Evolutionary conservation across 2,797 vertebrate genomes (phyloP), one percentile per base, ranked within the genome.

Genomic region (Scolopax bukidnonensis): DNA sequence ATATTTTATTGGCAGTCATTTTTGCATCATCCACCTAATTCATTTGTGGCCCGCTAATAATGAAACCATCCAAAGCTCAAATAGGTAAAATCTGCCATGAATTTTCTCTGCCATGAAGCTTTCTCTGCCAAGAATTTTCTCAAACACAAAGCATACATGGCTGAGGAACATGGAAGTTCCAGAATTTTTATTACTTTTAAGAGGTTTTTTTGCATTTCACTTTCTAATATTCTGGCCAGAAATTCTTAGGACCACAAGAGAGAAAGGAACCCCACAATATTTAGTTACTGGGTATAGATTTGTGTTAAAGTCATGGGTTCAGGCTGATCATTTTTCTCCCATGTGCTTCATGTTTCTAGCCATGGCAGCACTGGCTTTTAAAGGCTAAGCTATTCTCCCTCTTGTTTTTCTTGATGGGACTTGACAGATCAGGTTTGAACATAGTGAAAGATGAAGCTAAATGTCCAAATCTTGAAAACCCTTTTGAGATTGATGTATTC

Each of bases 1-100:
- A 51, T 84, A 25, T 89, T 93, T 89, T 93, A 93, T 90, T 94
- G 67, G 64, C 56, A 57, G 41, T 68, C 40, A 33, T 79, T 85
- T 96, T 92, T 86, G 64, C 86, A 74, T 87, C 88, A 93, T 90
- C 73, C 76, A 32, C 36, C 51, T 40, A 71, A 75, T 85, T 91
- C 5, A 6, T 90, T 78, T 92, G 84, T 67, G 68, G 89, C 69
- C 73, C 83, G 23, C 45, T 94, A 88, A 76, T 92, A 87, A 59
- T 7, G 30, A 89, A 94, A 74, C 41, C 71, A 90, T 82, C 68
- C 60, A 51, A 70, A 82, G 61, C 69, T 86, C 67, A 61, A 40
- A 36, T 38, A 80, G 50, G 76, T 70, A 59, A 78, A 90, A 78
- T 70, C 67, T 75, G 16, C 51, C 18, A 16, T 51, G 63, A 48